A percentile compares a stretch with the other conserved stretches of the same genome.
These are phyloP conservation scores for Epinephelus awoara DNA, from an alignment of 2,797 vertebrate genomes.

Conservation along the genomic window DNA sequence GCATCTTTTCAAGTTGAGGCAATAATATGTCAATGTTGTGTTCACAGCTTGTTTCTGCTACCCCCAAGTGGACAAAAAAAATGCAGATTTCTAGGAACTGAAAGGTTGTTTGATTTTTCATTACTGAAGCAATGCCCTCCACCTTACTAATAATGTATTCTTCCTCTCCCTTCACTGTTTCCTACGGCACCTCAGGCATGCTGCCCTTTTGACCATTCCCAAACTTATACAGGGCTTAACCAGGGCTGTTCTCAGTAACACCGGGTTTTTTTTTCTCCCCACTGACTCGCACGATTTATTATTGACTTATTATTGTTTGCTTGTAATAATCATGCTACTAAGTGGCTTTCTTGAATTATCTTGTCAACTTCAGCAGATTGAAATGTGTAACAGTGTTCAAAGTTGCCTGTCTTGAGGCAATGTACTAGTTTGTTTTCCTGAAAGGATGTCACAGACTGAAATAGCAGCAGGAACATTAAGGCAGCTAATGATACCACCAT, in stretches of 20 bases:
- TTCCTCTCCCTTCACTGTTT: background rate
- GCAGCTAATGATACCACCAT: conserved; percentile 17
- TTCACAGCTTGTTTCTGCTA: background rate
- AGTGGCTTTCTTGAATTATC: background rate
- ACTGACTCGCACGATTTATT: too few species aligned
- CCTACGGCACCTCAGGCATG: background rate
- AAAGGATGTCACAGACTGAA: background rate
- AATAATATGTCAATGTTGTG: background rate
- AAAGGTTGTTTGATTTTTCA: background rate
- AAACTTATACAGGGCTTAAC: background rate
- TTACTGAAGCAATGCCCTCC: background rate
- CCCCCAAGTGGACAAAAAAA: background rate
- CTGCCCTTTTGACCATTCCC: background rate
- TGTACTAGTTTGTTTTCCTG: background rate
- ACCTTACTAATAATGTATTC: background rate
- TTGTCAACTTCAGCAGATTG: background rate
- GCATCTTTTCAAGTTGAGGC: background rate
- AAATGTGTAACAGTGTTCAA: background rate
- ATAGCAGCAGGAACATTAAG: background rate
- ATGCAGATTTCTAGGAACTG: background rate
- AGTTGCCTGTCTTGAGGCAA: background rate
- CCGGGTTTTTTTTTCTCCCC: background rate
- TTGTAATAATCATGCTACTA: background rate
- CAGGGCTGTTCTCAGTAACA: background rate
- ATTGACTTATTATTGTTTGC: background rate